Evolutionary conservation across 2,797 vertebrate species (phyloP), one percentile per base, ranked within the genome.

Genomic region (Schizothorax lantsangensis): DNA sequence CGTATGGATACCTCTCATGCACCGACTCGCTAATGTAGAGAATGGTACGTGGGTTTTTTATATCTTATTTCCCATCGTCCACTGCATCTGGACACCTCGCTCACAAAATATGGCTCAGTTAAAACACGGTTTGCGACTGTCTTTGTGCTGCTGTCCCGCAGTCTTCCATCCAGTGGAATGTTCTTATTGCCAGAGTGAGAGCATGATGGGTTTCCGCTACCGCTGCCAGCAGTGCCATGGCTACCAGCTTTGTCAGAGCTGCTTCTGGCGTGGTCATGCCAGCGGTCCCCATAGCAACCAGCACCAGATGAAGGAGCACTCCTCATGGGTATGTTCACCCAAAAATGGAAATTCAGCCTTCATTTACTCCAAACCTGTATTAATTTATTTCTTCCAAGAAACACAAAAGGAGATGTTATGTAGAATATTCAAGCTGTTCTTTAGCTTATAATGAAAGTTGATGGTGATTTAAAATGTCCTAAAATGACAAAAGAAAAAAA

Each of bases 291-390:
- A 99, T 91, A 99, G 98, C 97, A 99, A 99, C 96, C 98, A 99
- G 92, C 98, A 99, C 91, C 98, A 99, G 95, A 99, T 99, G 98
- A 99, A 99, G 95, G 98, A 99, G 93, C 98, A 99, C 87, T 99
- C 98, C 1, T 99, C 98, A 0, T 99, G 98, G 98, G 98, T 99
- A 95, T 95, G 73, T 38, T 72, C 38, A 54, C 19, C 40, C 49
- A 59, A 83, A 71, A 21, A 38, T 43, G 33, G 19, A 33, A 40
- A 79, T 59, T 26, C 11, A 8, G 7, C 45, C 40, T 26, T 38
- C 21, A 11, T 83, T 40, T 23, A 15, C 19, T 74, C 14, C 72
- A 74, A 74, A 74, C 43, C 43, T 47, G 71, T 75, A 49, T 30
- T 21, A 5, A 33, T 26, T 21, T 45, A 4, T 47, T 30, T 64